Conservation (phyloP, 2,113 vertebrate genomes). For the Pipa parva region DNA sequence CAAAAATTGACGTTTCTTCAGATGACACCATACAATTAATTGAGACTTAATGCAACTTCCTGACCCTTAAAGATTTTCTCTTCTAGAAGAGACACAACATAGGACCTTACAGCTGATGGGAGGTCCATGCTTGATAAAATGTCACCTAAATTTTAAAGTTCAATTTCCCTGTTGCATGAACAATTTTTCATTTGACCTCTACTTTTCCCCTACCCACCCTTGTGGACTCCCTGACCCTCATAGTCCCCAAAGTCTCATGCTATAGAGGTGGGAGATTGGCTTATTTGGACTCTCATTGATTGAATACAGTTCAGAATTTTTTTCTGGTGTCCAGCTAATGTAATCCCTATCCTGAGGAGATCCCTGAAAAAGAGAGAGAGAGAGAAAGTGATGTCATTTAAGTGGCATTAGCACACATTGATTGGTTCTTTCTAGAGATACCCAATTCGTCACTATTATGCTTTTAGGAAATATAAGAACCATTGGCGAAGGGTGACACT, state of each 20-base stretch:
- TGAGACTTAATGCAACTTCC: not conserved
- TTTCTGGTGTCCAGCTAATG: slow-evolving; percentile 97
- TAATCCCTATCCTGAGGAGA: slow-evolving; percentile 96
- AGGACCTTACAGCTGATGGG: slow-evolving; percentile 7
- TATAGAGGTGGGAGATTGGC: slow-evolving; percentile 84
- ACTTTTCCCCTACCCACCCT: slow-evolving; percentile 54
- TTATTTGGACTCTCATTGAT: slow-evolving; percentile 94
- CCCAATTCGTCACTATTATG: too few relatives aligned
- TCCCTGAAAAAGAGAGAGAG: slow-evolving; percentile 70
- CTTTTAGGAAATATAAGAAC: too few relatives aligned
- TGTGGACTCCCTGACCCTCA: slow-evolving; percentile 19
- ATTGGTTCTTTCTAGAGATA: too few relatives aligned
- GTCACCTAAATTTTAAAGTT: slow-evolving; percentile 48
- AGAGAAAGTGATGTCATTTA: not conserved
- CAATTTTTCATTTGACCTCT: slow-evolving; percentile 46
- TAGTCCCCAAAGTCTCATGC: slow-evolving; percentile 71
- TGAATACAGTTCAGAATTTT: slow-evolving; percentile 95
- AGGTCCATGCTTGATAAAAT: slow-evolving; percentile 46
- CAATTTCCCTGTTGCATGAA: slow-evolving; percentile 42
- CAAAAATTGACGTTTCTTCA: slow-evolving; percentile 6
- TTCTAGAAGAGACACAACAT: not conserved
- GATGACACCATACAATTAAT: not conserved
- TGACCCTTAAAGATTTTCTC: not conserved
- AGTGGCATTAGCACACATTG: too few relatives aligned
- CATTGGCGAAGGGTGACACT: too few relatives aligned